Percentiles rank a stretch among this genome's conserved stretches.
Conservation (phyloP, 2,113 vertebrate species). For the Syngnathus scovelli region DNA sequence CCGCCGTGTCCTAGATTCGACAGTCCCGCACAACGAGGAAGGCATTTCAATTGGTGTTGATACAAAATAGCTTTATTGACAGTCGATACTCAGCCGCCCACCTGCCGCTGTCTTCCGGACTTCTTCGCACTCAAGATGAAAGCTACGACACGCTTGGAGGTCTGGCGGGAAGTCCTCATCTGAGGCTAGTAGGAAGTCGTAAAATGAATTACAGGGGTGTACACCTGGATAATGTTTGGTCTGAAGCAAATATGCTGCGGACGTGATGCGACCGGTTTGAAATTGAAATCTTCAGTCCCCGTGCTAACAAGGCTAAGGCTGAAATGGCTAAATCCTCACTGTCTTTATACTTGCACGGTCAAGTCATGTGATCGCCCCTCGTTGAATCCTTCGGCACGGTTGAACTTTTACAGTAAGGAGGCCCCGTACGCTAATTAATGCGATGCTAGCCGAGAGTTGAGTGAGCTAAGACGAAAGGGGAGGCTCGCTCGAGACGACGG, state of each 20-base stretch:
- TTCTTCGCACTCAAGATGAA: neutral
- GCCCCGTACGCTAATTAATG: constrained; percentile 45
- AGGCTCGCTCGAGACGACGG: constrained; percentile 26
- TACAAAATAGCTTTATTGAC: constrained; percentile 15
- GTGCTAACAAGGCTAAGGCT: neutral
- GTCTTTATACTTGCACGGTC: neutral
- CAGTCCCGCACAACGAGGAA: constrained; percentile 38
- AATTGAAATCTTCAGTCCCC: neutral
- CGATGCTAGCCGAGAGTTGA: constrained; percentile 38
- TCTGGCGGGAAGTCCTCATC: neutral
- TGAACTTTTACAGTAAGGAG: neutral
- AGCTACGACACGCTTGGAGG: neutral
- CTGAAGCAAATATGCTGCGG: neutral
- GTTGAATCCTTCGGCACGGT: neutral
- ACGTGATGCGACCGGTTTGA: neutral
- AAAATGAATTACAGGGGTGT: neutral
- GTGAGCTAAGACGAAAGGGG: constrained; percentile 38
- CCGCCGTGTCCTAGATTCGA: constrained; percentile 39
- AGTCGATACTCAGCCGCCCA: neutral
- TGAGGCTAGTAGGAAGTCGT: neutral
- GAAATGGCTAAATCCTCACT: neutral
- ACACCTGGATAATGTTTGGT: constrained; percentile 20
- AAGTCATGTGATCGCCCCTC: neutral
- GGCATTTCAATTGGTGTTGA: constrained; percentile 23
- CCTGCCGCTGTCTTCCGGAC: neutral